These are phyloP conservation scores for Drosophila ezoana DNA, from an alignment of 2,888 invertebrate species.

Conservation along the genomic window DNA sequence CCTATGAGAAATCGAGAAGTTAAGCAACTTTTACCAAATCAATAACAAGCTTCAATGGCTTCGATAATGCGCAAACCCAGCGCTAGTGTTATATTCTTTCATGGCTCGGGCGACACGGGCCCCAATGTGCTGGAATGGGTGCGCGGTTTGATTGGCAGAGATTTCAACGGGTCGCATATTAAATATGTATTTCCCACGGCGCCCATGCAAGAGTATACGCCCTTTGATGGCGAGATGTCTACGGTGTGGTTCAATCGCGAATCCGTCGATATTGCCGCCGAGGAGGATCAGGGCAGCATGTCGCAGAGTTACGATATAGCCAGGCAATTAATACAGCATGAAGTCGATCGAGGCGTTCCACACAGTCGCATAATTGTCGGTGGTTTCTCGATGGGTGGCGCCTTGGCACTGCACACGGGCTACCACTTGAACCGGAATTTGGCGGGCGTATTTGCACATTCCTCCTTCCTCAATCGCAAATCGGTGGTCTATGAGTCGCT, in stretches of 20 bases:
- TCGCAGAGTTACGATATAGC: slow-evolving; percentile 86
- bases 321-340: slow-evolving; percentile 87
- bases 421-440: slow-evolving; percentile 89
- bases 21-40: neutral
- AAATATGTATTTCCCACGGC: slow-evolving; percentile 92
- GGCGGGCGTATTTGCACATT: slow-evolving; percentile 91
- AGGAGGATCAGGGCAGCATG: slow-evolving; percentile 76
- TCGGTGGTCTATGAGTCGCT: slow-evolving; percentile 89
- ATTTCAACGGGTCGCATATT: slow-evolving; percentile 88
- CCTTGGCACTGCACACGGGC: slow-evolving; percentile 90
- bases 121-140: slow-evolving; percentile 86
- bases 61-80: slow-evolving; percentile 84
- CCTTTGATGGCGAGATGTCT: slow-evolving; percentile 80
- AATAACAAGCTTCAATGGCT: neutral
- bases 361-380: slow-evolving; percentile 90
- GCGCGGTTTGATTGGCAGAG: slow-evolving; percentile 86
- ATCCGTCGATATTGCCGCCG: slow-evolving; percentile 85
- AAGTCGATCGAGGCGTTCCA: slow-evolving; percentile 89
- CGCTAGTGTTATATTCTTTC: slow-evolving; percentile 89
- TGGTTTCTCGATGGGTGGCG: slow-evolving; percentile 95
- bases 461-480: slow-evolving; percentile 90
- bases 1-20: neutral
- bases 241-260: slow-evolving; percentile 93
- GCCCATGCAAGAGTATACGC: slow-evolving; percentile 89
- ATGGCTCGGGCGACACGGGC: slow-evolving; percentile 90